Evolutionary conservation across 2,113 vertebrate species (phyloP), one percentile per base, ranked within the genome.

Genomic region (Rhinoptilus africanus): DNA sequence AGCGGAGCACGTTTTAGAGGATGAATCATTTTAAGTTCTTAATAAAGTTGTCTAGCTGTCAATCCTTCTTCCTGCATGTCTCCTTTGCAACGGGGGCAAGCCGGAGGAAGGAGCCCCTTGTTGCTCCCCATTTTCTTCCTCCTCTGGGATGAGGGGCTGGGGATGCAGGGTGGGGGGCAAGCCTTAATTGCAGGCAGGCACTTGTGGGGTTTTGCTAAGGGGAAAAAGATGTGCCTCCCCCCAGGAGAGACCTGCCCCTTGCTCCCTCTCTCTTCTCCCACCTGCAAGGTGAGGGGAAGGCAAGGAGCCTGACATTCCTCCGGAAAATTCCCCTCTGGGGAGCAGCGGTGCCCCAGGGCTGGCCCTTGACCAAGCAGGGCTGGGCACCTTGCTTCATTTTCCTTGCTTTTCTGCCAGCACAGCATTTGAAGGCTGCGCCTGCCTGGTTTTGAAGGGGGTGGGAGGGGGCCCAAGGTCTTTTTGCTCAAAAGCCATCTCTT

Each of bases 11-110:
- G 8, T 82, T 88, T 48, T 67, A 89, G 93, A 34, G 69, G 72
- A 74, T 72, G 20, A 88, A 77, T 92, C 39, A 69, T 72, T 95
- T 84, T 35, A 66, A 73, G 34, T 85, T 94, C 64, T 92, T 62
- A 94, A 93, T 93, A 95, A 96, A 96, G 67, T 48, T 45, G 4
- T 79, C 41, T 5, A 47, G 34, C 45, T 67, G 28, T 56, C 50
- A 85, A 1, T 27, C 13, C 15, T 12, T 35, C 8, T 51, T 16
- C 12, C 15, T 39, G 6, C 3, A 4, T 47, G 57, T 74, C 3
- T 26, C 78, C 27, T 93, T 14, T 75, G 32, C 6, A 3, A 6
- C 0, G 11, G 24, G 23, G 6, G 4, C 35, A 17, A 28, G 11
- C 19, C n/a, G 9, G 6, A 26, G 9, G 8, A 28, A 8, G 4